A percentile compares a stretch with the other conserved stretches of the same genome.
These are phyloP conservation scores for Menidia beryllina DNA, from an alignment of 2,113 vertebrate species.

Conservation along the genomic window DNA sequence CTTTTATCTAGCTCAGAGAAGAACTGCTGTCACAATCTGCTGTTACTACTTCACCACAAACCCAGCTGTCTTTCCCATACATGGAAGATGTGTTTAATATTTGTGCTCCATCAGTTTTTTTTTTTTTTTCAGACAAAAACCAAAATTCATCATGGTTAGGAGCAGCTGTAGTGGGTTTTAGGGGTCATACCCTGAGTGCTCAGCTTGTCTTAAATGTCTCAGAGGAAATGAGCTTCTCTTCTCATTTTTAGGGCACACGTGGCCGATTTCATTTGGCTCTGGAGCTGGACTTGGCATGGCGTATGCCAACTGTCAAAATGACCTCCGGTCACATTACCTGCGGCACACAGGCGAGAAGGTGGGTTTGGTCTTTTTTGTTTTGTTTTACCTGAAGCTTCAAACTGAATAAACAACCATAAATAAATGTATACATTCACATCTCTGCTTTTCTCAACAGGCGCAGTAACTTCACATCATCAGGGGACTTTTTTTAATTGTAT, in stretches of 20 bases:
- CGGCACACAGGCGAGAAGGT: slow-evolving; percentile 90
- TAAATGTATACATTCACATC: slow-evolving; percentile 7
- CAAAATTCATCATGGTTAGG: too few relatives aligned
- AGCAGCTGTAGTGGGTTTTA: not conserved
- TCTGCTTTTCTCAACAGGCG: slow-evolving; percentile 66
- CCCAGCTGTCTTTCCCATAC: not conserved
- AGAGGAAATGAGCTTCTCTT: slow-evolving; percentile 1
- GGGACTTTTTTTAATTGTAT: slow-evolving; percentile 48
- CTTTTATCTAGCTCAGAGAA: slow-evolving; percentile 7
- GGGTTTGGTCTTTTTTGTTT: slow-evolving; percentile 26
- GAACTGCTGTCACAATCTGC: not conserved
- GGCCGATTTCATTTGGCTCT: slow-evolving; percentile 90
- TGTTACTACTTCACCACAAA: not conserved
- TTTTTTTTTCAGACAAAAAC: not conserved
- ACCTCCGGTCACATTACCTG: slow-evolving; percentile 91
- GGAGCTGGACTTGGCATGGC: slow-evolving; percentile 96
- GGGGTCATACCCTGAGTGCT: not conserved
- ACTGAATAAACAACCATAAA: not conserved
- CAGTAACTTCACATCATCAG: slow-evolving; percentile 56
- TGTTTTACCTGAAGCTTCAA: not conserved
- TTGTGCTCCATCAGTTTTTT: not conserved
- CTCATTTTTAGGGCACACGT: slow-evolving; percentile 86
- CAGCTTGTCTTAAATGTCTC: not conserved
- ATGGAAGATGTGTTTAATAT: slow-evolving; percentile 9
- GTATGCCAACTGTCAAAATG: slow-evolving; percentile 96